phyloP scores from a whole-genome alignment of 2,888 invertebrate species.

The Oscheius myriophilus region DNA sequence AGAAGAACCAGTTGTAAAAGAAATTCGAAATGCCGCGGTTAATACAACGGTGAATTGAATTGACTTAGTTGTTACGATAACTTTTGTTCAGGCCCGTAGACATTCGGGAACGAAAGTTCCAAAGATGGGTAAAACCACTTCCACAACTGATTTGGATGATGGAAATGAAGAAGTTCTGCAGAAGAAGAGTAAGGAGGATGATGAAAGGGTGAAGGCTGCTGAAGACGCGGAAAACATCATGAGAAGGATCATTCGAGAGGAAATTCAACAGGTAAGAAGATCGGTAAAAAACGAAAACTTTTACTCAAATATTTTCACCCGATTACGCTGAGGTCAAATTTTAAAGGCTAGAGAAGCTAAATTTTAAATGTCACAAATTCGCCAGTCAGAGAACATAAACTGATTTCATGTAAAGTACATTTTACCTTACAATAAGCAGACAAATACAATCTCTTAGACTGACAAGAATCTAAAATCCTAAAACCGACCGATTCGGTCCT shows the following conservation, averaged over 20 bases:
- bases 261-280: slow-evolving; percentile 19
- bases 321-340: no score
- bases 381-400: no score
- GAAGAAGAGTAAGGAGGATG: background rate
- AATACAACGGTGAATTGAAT: slow-evolving; percentile 35
- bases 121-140: slow-evolving; percentile 7
- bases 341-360: no score
- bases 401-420: no score
- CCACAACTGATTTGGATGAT: slow-evolving; percentile 2
- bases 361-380: no score
- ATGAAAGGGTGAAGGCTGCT: slow-evolving; percentile 24
- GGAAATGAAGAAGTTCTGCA: background rate
- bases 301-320: no score
- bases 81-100: slow-evolving; percentile 5
- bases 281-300: no score
- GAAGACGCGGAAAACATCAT: slow-evolving; percentile 27
- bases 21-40: slow-evolving; percentile 35
- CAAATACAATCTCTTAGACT: no score
- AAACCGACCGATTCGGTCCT: no score
- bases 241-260: slow-evolving; percentile 21
- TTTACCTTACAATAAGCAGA: no score
- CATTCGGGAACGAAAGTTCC: background rate
- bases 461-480: no score
- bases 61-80: background rate
- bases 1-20: slow-evolving; percentile 27